Conservation (phyloP, 2,113 vertebrate species). For the Bettongia penicillata region DNA sequence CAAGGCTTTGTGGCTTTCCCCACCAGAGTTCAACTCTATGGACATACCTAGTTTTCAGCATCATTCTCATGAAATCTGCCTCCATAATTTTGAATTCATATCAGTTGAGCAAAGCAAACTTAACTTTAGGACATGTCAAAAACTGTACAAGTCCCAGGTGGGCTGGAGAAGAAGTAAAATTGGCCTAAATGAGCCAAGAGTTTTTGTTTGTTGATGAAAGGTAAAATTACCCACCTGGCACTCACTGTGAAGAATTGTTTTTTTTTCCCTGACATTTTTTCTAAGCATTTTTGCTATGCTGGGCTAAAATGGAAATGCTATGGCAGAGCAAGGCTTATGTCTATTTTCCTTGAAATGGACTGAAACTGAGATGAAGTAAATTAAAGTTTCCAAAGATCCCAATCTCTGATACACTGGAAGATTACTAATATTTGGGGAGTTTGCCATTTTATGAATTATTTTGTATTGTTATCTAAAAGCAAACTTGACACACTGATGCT, state of each 20-base stretch:
- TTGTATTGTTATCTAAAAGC: not conserved
- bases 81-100: conserved; percentile 16
- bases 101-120: conserved; percentile 36
- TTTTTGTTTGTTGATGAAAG: conserved; percentile 58
- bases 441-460: not conserved
- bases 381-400: not conserved
- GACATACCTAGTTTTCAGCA: not conserved
- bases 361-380: not conserved
- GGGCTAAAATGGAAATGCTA: not conserved
- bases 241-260: rapidly evolving
- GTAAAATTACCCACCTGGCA: conserved; percentile 41
- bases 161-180: conserved; percentile 37
- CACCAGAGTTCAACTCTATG: not conserved
- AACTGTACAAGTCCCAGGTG: conserved; percentile 55
- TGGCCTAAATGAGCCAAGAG: conserved; percentile 55
- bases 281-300: not conserved
- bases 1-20: not conserved
- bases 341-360: not conserved
- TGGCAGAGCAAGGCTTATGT: not conserved
- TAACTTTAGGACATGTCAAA: conserved; percentile 50
- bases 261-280: not conserved
- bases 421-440: not conserved
- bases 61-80: not conserved
- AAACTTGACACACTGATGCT: not conserved
- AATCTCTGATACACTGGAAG: rapidly evolving